Evolutionary conservation across 2,888 invertebrate genomes (phyloP).

Genomic region (Amblyteles armatorius): DNA sequence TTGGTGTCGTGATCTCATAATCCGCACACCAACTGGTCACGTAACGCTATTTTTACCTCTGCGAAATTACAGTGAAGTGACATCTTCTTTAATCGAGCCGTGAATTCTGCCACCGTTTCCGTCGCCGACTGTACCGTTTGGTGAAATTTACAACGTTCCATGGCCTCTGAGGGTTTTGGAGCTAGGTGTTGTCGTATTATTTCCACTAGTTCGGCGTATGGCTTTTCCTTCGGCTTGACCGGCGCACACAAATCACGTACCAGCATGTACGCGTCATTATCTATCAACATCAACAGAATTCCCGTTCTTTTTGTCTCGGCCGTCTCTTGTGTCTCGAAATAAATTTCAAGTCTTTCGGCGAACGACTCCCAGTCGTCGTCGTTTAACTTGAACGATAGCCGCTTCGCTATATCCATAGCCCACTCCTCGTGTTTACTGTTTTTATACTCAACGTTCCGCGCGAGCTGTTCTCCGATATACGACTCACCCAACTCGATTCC

Average conservation of each 20-base stretch:
- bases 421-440: neutral
- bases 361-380: constrained; percentile 7
- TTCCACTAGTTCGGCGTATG: constrained; percentile 60
- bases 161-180: constrained; percentile 54
- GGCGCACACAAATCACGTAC: constrained; percentile 62
- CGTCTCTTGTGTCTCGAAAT: neutral
- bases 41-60: constrained; percentile 52
- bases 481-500: neutral
- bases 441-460: neutral
- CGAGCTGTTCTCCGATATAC: neutral
- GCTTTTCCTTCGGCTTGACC: constrained; percentile 51
- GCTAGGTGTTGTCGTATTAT: constrained; percentile 60
- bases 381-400: neutral
- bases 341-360: neutral
- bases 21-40: constrained; percentile 65
- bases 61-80: constrained; percentile 64
- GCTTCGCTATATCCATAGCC: neutral
- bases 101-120: constrained; percentile 62
- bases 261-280: constrained; percentile 51
- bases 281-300: constrained; percentile 40
- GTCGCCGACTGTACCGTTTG: constrained; percentile 54
- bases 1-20: constrained; percentile 53
- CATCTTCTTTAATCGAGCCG: constrained; percentile 59
- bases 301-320: constrained; percentile 49
- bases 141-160: constrained; percentile 66